Base-by-base conservation (phyloP, 1,140 invertebrate species). In the Saccostrea echinata region DNA sequence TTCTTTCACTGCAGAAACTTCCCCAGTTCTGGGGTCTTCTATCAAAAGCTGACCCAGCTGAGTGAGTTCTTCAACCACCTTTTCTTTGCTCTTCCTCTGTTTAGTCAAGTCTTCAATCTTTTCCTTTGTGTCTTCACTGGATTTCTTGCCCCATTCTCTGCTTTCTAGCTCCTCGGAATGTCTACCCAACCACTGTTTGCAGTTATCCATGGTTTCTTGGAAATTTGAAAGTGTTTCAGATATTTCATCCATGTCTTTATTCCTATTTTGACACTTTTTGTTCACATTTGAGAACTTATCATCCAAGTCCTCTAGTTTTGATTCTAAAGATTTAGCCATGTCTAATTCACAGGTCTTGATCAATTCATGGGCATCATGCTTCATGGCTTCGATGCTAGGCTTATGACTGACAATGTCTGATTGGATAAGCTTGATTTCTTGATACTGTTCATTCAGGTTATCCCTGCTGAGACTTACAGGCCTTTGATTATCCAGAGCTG, bases 391-490 rank as follows among this genome's bases (percentile, higher is more conserved):
- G 9, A 99, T 97, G 91, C 97, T 97, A 9, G 97, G 96, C 87
- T 97, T 96, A 92, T 98, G 97, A 68, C 96, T 97, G 89, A 98
- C 97, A 89, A 99, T 96, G 94, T 99, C 98, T 2, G 97, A 96
- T 92, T 97, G 96, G 9, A 98, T 95, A 18, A 97, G 95, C 85
- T 97, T 97, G 88, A 98, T 97, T 91, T 98, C 97, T 51, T 97
- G 96, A 18, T 97, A 96, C 94, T 99, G 98, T 92, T 99, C 98
- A 92, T 98, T 97, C 0, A 99, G 95, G 51, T 97, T 97, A 93
- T 98, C 98, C 90, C 97, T 97, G 89, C 97, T 97, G 1, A 99
- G 95, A 88, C 97, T 98, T 0, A 98, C 97, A 12, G 98, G 98
- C 90, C 97, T 96, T 90, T 96, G 96, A 89, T 97, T 96, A 33